phyloP scores from a whole-genome alignment of 1,140 invertebrate genomes.

The Formica exsecta region DNA sequence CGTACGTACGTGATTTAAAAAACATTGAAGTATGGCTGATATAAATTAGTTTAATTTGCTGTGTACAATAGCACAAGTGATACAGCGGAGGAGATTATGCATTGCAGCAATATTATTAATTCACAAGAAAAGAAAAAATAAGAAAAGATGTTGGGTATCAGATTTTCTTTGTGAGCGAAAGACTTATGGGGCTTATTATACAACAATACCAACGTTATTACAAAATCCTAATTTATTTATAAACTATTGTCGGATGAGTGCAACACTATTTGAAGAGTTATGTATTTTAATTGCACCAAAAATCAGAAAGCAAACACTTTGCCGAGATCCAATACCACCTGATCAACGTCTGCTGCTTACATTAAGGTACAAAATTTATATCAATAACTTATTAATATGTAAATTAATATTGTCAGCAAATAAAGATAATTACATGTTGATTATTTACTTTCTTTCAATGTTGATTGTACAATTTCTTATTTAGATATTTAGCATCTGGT shows the following conservation, averaged over 20 bases:
- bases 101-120: not conserved
- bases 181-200: not conserved
- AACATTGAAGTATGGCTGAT: not conserved
- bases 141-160: not conserved
- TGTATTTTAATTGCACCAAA: constrained; percentile 3
- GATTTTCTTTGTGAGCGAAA: not conserved
- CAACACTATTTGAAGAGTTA: constrained; percentile 7
- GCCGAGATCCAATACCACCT: constrained; percentile 10
- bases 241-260: constrained; percentile 36
- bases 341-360: constrained; percentile 11
- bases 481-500: constrained; percentile 17
- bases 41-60: not conserved
- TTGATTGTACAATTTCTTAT: not conserved
- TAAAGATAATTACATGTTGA: too few species aligned
- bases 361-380: constrained; percentile 5
- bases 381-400: too few species aligned
- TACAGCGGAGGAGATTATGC: constrained; percentile 5
- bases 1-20: not conserved
- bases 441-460: too few species aligned
- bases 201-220: not conserved
- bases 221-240: not conserved
- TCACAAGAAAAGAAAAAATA: not conserved
- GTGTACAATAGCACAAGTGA: not conserved
- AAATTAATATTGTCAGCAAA: too few species aligned
- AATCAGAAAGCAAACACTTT: not conserved